Conservation (phyloP, 2,113 vertebrate species). For the Hiodon alosoides region DNA sequence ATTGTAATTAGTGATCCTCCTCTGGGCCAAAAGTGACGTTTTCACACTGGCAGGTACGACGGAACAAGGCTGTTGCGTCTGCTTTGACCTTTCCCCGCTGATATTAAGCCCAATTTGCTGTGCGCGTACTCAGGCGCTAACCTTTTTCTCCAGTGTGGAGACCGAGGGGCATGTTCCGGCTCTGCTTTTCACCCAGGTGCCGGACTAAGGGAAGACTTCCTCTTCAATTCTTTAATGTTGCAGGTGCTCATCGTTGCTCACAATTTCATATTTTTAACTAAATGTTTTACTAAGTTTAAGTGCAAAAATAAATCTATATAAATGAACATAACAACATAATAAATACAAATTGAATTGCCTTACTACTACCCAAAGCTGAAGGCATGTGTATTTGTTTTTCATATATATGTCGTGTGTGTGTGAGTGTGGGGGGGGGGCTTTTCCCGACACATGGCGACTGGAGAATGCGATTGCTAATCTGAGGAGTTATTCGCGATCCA, state of each 20-base stretch:
- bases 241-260: not conserved
- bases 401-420: too few relatives aligned
- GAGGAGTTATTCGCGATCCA: slow-evolving; percentile 39
- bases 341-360: slow-evolving; percentile 34
- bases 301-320: slow-evolving; percentile 29
- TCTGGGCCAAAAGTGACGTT: too few relatives aligned
- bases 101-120: slow-evolving; percentile 34
- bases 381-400: too few relatives aligned
- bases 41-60: not conserved
- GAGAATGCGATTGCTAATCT: slow-evolving; percentile 44
- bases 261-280: too few relatives aligned
- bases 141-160: slow-evolving; percentile 31
- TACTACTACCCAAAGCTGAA: slow-evolving; percentile 36
- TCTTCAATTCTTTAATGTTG: not conserved
- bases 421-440: not conserved
- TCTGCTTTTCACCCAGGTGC: not conserved
- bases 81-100: slow-evolving; percentile 38
- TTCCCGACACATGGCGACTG: slow-evolving; percentile 34
- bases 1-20: too few relatives aligned
- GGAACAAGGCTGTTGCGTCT: slow-evolving; percentile 22
- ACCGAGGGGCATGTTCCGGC: slow-evolving; percentile 25
- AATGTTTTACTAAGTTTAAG: not conserved
- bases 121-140: slow-evolving; percentile 31
- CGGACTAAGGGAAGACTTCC: not conserved
- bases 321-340: slow-evolving; percentile 29